These are phyloP conservation scores for Crotalus tigris DNA, from an alignment of 2,113 vertebrate species.

Conservation along the genomic window DNA sequence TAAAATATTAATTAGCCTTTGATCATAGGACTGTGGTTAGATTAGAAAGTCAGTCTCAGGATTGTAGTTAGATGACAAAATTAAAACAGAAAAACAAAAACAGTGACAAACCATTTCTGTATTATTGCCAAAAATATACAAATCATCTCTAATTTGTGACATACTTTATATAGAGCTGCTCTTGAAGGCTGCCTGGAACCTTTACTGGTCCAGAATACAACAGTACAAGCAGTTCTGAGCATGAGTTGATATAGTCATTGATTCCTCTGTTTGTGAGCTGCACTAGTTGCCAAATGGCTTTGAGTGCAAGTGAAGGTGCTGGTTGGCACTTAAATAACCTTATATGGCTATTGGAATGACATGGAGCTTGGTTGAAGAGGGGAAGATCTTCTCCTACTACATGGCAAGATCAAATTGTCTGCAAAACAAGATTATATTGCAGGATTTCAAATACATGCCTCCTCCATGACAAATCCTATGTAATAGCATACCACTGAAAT, in stretches of 20 bases:
- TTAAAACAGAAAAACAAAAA: background rate
- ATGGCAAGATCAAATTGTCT: background rate
- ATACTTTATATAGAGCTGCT: background rate
- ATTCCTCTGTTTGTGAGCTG: background rate
- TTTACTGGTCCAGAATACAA: background rate
- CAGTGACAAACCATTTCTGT: background rate
- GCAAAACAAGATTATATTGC: background rate
- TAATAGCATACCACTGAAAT: background rate
- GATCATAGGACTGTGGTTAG: background rate
- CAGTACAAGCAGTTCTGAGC: background rate
- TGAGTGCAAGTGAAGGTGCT: background rate
- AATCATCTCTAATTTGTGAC: background rate
- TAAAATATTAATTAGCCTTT: background rate
- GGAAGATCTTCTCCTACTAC: background rate
- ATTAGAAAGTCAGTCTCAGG: background rate
- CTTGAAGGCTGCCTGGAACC: background rate
- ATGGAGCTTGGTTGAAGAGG: background rate
- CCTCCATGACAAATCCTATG: background rate
- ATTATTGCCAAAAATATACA: background rate
- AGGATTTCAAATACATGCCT: background rate
- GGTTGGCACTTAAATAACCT: background rate
- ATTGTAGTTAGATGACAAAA: background rate
- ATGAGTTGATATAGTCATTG: background rate
- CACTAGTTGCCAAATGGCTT: background rate
- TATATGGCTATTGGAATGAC: background rate